Conservation (phyloP, 92 coral and sea anemone species). For the Zoanthus gigantus region DNA sequence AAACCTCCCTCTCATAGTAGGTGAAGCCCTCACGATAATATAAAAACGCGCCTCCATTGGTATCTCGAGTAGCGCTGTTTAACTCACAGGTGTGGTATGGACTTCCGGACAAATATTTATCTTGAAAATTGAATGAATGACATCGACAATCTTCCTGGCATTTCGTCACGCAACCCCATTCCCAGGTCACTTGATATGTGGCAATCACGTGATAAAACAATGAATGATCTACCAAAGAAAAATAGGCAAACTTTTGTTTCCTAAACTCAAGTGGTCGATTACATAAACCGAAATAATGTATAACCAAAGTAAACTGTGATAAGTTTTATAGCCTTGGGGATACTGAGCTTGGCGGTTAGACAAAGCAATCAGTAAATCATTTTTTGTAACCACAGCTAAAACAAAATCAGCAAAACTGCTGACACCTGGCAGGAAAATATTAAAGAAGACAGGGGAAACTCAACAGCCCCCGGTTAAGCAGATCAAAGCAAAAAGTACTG, state of each 20-base stretch:
- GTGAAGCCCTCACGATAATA: conserved; percentile 9
- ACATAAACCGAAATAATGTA: too few species aligned
- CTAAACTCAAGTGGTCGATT: too few species aligned
- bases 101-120: background rate
- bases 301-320: too few species aligned
- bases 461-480: too few species aligned
- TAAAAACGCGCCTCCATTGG: background rate
- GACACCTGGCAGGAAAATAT: too few species aligned
- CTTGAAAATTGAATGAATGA: conserved; percentile 20
- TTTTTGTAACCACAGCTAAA: too few species aligned
- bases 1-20: conserved; percentile 21
- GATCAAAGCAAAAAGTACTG: too few species aligned
- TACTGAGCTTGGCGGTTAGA: too few species aligned
- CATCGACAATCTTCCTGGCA: conserved; percentile 22
- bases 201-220: conserved; percentile 14
- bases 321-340: too few species aligned
- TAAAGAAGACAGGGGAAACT: too few species aligned
- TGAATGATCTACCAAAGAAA: background rate
- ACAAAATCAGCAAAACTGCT: too few species aligned
- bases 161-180: conserved; percentile 31
- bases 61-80: conserved; percentile 7
- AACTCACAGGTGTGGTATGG: conserved; percentile 16
- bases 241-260: background rate
- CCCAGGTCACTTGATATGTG: conserved; percentile 15
- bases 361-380: too few species aligned